A percentile compares a stretch with the other conserved stretches of the same genome.
These are phyloP conservation scores for Chondrilla cf. caribensis DNA, from an alignment of 37 sponge, comb jelly and placozoan species.

Conservation along the genomic window DNA sequence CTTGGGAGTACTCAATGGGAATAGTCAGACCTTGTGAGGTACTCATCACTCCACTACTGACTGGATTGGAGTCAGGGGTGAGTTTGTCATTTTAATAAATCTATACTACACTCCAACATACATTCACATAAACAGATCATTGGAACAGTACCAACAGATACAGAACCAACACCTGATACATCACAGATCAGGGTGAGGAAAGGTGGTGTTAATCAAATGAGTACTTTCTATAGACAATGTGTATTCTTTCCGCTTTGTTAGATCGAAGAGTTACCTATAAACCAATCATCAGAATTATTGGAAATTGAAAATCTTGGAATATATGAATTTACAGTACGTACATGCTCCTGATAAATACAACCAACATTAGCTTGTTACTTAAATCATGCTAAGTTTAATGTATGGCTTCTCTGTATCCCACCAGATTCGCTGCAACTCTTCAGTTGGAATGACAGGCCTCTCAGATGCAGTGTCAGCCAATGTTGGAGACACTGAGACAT, in stretches of 20 bases:
- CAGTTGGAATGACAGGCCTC: background rate
- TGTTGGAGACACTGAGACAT: background rate
- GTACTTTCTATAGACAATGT: too few relatives aligned
- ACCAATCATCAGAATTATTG: background rate
- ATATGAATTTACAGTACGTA: background rate
- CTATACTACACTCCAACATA: too few relatives aligned
- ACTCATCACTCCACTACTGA: background rate
- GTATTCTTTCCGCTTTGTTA: background rate
- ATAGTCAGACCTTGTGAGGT: slow-evolving; percentile 1
- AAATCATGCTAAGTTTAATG: too few relatives aligned
- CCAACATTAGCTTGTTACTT: too few relatives aligned
- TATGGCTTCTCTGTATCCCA: background rate
- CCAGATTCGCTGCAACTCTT: background rate
- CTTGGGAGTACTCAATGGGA: slow-evolving; percentile 11
- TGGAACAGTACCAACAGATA: too few relatives aligned
- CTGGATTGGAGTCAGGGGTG: too few relatives aligned
- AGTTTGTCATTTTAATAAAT: too few relatives aligned
- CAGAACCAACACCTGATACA: too few relatives aligned
- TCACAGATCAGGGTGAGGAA: too few relatives aligned
- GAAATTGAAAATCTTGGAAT: background rate
- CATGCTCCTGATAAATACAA: too few relatives aligned
- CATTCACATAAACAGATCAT: too few relatives aligned
- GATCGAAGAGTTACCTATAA: background rate
- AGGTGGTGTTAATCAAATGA: too few relatives aligned
- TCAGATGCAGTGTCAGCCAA: background rate